Conservation (phyloP, 30 jellyfish, hydroid and myxozoan species). For the Cassiopea andromeda region DNA sequence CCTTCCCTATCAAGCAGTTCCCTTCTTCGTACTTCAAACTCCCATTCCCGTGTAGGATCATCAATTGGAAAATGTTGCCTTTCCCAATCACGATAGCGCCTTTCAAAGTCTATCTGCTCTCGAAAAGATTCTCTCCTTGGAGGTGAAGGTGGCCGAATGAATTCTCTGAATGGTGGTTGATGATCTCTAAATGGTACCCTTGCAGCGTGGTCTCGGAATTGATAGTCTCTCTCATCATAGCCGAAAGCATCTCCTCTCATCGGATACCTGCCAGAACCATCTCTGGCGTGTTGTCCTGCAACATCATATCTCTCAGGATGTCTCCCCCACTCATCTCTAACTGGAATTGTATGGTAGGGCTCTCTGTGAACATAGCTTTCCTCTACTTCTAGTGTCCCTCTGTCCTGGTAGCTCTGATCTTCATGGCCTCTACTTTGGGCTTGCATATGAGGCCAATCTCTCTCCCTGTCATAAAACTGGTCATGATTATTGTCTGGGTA, state of each 20-base stretch:
- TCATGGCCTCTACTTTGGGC: neutral
- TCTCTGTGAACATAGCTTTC: neutral
- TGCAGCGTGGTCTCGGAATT: slow-evolving; percentile 10
- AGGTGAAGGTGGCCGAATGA: slow-evolving; percentile 12
- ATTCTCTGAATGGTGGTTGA: neutral
- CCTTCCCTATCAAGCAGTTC: slow-evolving; percentile 61
- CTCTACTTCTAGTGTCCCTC: neutral
- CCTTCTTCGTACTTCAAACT: slow-evolving; percentile 72
- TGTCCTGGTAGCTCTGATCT: neutral
- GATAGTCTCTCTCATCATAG: slow-evolving; percentile 7
- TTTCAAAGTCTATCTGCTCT: slow-evolving; percentile 59
- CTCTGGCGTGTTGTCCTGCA: slow-evolving; percentile 8
- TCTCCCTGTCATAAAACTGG: neutral
- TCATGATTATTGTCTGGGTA: neutral
- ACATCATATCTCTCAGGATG: slow-evolving; percentile 2
- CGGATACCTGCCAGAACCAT: slow-evolving; percentile 20
- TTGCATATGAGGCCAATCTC: neutral
- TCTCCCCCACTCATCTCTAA: slow-evolving; percentile 5
- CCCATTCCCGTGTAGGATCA: slow-evolving; percentile 78
- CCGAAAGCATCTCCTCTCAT: slow-evolving; percentile 29
- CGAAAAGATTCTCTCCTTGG: slow-evolving; percentile 65
- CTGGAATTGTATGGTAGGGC: neutral
- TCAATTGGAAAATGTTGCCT: slow-evolving; percentile 66
- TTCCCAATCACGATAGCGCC: slow-evolving; percentile 71
- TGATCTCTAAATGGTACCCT: slow-evolving; percentile 32